Base-by-base conservation (phyloP, 2,888 invertebrate species). In the Apamea monoglypha region DNA sequence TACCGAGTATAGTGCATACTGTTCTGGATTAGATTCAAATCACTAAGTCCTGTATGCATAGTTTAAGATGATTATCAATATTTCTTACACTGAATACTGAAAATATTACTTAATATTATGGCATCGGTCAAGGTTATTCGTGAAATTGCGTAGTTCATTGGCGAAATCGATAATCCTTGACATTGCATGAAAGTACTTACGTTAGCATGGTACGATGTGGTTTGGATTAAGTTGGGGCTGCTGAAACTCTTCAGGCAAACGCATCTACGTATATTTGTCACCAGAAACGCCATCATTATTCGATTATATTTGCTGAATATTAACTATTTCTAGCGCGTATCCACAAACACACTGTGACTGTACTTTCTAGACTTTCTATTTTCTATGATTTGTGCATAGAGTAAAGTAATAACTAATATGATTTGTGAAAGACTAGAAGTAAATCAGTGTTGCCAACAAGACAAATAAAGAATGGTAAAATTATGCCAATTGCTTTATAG, bases 191-290 rank as follows among this genome's bases (percentile, higher is more conserved):
- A 86, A 89, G 36, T 92, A 97, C 97, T 98, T 94, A 98, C 98
- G 93, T 98, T 98, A 81, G 98, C 98, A 93, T 98, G 98, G 94
- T 98, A 98, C 44, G 97, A 96, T 74, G 98, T 97, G 36, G 97
- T 96, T 85, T 97, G 98, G 76, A 97, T 84, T 63, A 92, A 83
- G 83, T 92, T 94, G 21, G 94, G 90, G 70, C 90, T 94, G 83
- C 94, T 96, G 12, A 95, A 89, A 83, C 92, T 94, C 81, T 92
- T 94, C 50, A 95, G 81, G 88, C 97, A 96, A 74, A 96, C 90
- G 85, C 96, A 96, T 88, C 93, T 94, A 69, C 96, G 96, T 78
- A 96, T 84, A 88, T 90, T 93, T 12, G 94, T 88, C 21, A 94
- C 84, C 69, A 96, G 87, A 83, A 93, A 94, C 61, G 96, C 96